These are phyloP conservation scores for Amblyjoppa proteus DNA, from an alignment of 2,888 invertebrate genomes.

Conservation along the genomic window DNA sequence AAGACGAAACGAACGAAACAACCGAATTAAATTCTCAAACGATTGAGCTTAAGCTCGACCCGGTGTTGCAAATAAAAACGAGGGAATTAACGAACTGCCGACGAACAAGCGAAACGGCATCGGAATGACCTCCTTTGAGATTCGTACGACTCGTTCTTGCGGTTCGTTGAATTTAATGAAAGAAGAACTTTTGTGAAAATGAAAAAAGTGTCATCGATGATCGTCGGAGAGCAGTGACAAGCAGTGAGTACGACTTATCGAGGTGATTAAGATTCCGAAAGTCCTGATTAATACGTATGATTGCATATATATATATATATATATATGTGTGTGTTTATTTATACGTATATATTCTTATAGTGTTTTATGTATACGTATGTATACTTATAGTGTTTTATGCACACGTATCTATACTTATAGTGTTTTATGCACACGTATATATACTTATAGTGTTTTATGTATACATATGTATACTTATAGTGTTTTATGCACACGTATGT, in stretches of 20 bases:
- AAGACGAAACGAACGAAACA: background rate
- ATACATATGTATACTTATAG: no score
- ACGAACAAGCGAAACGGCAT: background rate
- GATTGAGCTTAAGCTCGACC: background rate
- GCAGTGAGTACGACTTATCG: conserved; percentile 47
- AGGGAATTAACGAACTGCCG: background rate
- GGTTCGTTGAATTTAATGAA: background rate
- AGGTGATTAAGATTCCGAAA: background rate
- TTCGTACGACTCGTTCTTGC: background rate
- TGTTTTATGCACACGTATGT: no score
- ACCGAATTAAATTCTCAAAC: background rate
- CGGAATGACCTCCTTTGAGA: background rate
- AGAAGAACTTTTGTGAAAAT: background rate
- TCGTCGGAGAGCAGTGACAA: conserved; percentile 41
- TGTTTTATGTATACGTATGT: no score
- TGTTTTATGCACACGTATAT: no score
- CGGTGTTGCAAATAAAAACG: background rate
- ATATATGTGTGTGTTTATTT: no score
- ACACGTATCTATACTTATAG: no score
- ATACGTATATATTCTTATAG: no score
- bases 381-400: no score
- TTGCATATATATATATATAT: no score
- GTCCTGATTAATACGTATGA: no score
- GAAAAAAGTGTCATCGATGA: conserved; percentile 47
- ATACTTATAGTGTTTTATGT: no score